Evolutionary conservation across 1,140 invertebrate species (phyloP), one percentile per base, ranked within the genome.

Genomic region (Drosophila navojoa): DNA sequence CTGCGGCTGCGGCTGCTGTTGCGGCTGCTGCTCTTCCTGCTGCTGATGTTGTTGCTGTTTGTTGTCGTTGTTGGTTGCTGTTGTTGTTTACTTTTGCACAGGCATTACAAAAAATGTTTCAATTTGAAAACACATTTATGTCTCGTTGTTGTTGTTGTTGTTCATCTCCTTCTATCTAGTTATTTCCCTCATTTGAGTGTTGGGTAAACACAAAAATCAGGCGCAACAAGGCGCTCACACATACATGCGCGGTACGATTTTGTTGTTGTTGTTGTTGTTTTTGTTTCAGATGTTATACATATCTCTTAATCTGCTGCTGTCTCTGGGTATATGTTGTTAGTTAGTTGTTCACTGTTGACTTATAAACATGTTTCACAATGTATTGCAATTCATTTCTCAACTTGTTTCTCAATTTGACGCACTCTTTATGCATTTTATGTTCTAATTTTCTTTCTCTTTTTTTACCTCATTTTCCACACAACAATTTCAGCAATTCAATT

Each of bases 301-400:
- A 50, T 57, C 72, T 61, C 42, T 54, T 68, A 73, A 69, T 50
- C 45, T 62, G 57, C 64, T 71, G 61, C 22, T 76, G 15, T 53
- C 49, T 67, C 53, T 71, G 11, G 35, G 11, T 38, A 16, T 73
- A 45, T 42, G 19, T 67, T 61, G 49, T 66, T 79, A 40, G 86
- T 79, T 79, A 84, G 79, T 87, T 82, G 57, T 90, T 75, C 75
- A 75, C 77, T 82, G 76, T 84, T 70, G 82, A 86, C 81, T 87
- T 87, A 86, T 79, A 82, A 82, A 90, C 91, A 92, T 92, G 91
- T 91, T 92, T 92, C 91, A 90, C 91, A 92, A 92, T 92, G 91
- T 78, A 87, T 85, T 90, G 89, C 76, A 90, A 87, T 81, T 77
- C 53, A 85, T 76, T 80, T 89, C 69, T 78, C 62, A 70, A 63